A percentile compares a stretch with the other conserved stretches of the same genome.
phyloP scores from a whole-genome alignment of 2,888 invertebrate species.

The Abrostola triplasia region DNA sequence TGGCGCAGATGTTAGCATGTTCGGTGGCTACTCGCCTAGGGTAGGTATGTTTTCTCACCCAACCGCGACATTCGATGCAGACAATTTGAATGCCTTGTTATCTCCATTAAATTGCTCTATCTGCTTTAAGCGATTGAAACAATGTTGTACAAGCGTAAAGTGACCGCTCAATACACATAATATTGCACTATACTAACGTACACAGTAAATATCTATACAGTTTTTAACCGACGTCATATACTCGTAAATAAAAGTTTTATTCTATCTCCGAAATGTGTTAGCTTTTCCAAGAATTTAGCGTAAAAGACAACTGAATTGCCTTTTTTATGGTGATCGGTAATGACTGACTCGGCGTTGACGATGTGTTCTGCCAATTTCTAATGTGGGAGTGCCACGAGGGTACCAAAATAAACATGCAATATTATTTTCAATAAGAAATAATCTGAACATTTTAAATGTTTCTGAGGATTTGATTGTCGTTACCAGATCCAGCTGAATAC shows the following conservation, averaged over 20 bases:
- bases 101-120: conserved; percentile 8
- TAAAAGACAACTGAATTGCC: conserved; percentile 10
- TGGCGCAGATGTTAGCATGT: conserved; percentile 12
- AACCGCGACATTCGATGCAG: conserved; percentile 2
- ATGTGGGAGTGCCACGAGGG: conserved; percentile 40
- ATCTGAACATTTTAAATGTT: conserved; percentile 11
- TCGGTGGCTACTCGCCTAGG: background rate
- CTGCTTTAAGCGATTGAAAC: conserved; percentile 7
- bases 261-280: background rate
- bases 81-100: conserved; percentile 14
- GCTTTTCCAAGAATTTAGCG: conserved; percentile 5
- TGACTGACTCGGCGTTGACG: conserved; percentile 23
- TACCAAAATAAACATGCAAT: conserved; percentile 39
- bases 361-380: conserved; percentile 43
- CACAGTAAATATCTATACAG: too few species aligned
- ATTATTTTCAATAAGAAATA: conserved; percentile 21
- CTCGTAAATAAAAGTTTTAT: too few species aligned
- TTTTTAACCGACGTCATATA: too few species aligned
- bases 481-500: background rate
- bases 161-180: too few species aligned
- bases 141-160: background rate
- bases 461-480: background rate
- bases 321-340: conserved; percentile 17
- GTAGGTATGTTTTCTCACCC: conserved; percentile 8
- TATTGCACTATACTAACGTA: too few species aligned